Conservation (phyloP, 2,797 vertebrate species). For the Amphiprion clarkii region DNA sequence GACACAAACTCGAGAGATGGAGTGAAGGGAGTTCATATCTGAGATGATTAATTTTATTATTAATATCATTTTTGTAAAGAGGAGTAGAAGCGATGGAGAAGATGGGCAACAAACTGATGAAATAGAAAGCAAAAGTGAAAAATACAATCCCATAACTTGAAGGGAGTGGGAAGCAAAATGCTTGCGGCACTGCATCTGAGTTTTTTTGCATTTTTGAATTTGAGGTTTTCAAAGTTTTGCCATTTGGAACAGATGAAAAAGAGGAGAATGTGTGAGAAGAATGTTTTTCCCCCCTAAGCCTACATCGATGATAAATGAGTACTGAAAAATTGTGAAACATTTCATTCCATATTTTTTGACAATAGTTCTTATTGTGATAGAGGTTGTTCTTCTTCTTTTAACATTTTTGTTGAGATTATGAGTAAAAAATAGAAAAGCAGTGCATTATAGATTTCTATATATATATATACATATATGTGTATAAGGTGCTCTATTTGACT, state of each 20-base stretch:
- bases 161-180: conserved; percentile 57
- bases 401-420: conserved; percentile 48
- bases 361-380: conserved; percentile 65
- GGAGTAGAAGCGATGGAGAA: conserved; percentile 27
- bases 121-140: conserved; percentile 45
- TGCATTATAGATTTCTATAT: conserved; percentile 58
- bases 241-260: conserved; percentile 46
- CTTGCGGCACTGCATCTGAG: conserved; percentile 47
- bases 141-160: conserved; percentile 69
- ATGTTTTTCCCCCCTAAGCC: conserved; percentile 36
- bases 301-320: conserved; percentile 35
- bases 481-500: conserved; percentile 65
- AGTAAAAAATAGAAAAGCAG: conserved; percentile 58
- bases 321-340: conserved; percentile 64
- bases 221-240: conserved; percentile 43
- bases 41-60: conserved; percentile 54
- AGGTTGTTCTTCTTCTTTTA: conserved; percentile 66
- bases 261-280: conserved; percentile 41
- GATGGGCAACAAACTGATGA: conserved; percentile 47
- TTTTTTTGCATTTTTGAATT: conserved; percentile 28
- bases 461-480: conserved; percentile 44
- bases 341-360: conserved; percentile 64
- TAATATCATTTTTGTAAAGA: conserved; percentile 35
- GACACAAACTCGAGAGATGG: conserved; percentile 52
- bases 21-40: conserved; percentile 47